Conservation (phyloP, 2,888 invertebrate genomes). For the Cataglyphis livida region DNA sequence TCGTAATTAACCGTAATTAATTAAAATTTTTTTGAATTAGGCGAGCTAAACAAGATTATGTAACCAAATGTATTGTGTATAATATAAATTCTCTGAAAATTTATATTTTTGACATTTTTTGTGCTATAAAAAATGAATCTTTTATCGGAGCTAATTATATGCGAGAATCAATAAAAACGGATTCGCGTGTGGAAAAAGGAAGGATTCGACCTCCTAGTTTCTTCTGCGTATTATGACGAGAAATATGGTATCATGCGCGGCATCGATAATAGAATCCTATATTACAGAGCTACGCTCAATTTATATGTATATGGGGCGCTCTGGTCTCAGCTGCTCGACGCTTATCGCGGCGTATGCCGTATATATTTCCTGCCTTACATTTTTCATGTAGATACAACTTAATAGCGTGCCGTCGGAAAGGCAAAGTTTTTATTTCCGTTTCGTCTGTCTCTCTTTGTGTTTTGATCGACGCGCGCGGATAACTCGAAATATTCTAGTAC, state of each 20-base stretch:
- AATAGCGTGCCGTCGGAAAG: neutral
- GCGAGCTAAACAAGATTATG: neutral
- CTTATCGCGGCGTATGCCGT: constrained; percentile 11
- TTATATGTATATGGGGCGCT: constrained; percentile 30
- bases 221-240: constrained; percentile 12
- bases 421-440: constrained; percentile 16
- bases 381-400: constrained; percentile 36
- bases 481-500: neutral
- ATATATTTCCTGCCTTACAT: constrained; percentile 34
- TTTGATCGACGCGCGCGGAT: constrained; percentile 14
- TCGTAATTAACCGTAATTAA: neutral
- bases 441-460: neutral
- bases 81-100: neutral
- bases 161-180: constrained; percentile 9
- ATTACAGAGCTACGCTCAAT: constrained; percentile 40
- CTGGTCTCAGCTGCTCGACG: constrained; percentile 31
- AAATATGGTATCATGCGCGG: constrained; percentile 12
- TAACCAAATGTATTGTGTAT: too few relatives aligned
- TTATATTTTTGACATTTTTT: neutral
- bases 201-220: neutral
- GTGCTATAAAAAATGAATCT: constrained; percentile 8
- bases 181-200: neutral
- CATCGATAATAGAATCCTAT: constrained; percentile 48
- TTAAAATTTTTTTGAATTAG: neutral
- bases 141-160: neutral